phyloP scores from a whole-genome alignment of 1,140 invertebrate genomes.

The Drosophila pachea region DNA sequence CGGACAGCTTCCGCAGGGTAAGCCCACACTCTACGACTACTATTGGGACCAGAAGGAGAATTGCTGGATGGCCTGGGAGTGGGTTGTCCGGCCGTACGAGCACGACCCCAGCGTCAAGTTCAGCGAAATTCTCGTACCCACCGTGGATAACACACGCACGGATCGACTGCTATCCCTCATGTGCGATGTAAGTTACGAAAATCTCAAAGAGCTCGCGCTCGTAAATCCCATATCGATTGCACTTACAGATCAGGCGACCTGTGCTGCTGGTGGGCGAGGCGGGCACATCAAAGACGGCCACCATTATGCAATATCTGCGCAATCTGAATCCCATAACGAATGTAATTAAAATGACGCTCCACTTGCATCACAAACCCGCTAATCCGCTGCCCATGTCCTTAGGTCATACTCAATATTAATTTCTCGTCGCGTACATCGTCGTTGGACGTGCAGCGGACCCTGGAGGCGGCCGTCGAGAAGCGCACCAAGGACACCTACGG shows the following conservation, averaged over 20 bases:
- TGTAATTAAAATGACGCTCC: conserved; percentile 81
- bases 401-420: conserved; percentile 89
- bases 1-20: conserved; percentile 83
- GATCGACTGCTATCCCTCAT: conserved; percentile 89
- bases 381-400: conserved; percentile 24
- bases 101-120: conserved; percentile 86
- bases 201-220: neutral
- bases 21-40: conserved; percentile 89
- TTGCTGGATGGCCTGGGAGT: conserved; percentile 91
- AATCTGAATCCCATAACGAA: conserved; percentile 84
- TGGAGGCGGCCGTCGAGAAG: conserved; percentile 93
- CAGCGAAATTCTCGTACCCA: conserved; percentile 92
- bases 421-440: conserved; percentile 94
- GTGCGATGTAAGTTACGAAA: conserved; percentile 82
- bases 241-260: conserved; percentile 84
- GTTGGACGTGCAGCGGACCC: conserved; percentile 90
- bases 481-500: conserved; percentile 93
- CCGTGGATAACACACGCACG: conserved; percentile 89
- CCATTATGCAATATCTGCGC: conserved; percentile 89
- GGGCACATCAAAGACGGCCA: conserved; percentile 94
- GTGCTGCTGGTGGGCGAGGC: conserved; percentile 92
- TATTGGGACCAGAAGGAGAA: conserved; percentile 84
- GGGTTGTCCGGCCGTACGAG: conserved; percentile 86
- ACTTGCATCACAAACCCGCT: conserved; percentile 36
- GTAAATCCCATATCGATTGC: neutral